A percentile compares a stretch with the other conserved stretches of the same genome.
phyloP scores from a whole-genome alignment of 2,888 invertebrate genomes.

The Hypomecis punctinalis region DNA sequence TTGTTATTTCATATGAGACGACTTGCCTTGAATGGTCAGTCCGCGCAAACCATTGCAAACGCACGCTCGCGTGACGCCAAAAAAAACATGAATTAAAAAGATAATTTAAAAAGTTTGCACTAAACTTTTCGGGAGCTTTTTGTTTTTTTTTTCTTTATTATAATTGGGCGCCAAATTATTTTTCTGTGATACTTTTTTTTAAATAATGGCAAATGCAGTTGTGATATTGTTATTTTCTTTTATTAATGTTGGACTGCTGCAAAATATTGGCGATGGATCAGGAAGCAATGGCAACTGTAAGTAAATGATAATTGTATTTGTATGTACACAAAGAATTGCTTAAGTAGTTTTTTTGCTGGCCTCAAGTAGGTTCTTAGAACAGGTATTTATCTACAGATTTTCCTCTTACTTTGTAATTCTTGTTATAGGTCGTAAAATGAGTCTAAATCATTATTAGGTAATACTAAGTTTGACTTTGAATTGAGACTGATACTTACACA shows the following conservation, averaged over 20 bases:
- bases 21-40: constrained; percentile 42
- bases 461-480: neutral
- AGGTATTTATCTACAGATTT: neutral
- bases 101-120: constrained; percentile 27
- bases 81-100: constrained; percentile 27
- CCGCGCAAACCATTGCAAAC: constrained; percentile 36
- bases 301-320: constrained; percentile 45
- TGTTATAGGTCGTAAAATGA: neutral
- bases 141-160: constrained; percentile 3
- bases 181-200: constrained; percentile 5
- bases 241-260: constrained; percentile 58
- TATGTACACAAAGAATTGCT: neutral
- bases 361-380: neutral
- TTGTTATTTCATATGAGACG: constrained; percentile 35
- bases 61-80: constrained; percentile 8
- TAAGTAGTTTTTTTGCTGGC: neutral
- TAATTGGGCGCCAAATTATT: neutral
- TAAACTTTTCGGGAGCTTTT: constrained; percentile 41
- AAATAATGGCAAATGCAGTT: constrained; percentile 52
- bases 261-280: constrained; percentile 62
- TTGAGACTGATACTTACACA: neutral
- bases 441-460: neutral
- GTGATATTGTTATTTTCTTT: constrained; percentile 57
- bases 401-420: constrained; percentile 8
- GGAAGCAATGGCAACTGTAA: constrained; percentile 71